A percentile compares a stretch with the other conserved stretches of the same genome.
phyloP scores from a whole-genome alignment of 2,113 vertebrate species.

The Crocuta crocuta region DNA sequence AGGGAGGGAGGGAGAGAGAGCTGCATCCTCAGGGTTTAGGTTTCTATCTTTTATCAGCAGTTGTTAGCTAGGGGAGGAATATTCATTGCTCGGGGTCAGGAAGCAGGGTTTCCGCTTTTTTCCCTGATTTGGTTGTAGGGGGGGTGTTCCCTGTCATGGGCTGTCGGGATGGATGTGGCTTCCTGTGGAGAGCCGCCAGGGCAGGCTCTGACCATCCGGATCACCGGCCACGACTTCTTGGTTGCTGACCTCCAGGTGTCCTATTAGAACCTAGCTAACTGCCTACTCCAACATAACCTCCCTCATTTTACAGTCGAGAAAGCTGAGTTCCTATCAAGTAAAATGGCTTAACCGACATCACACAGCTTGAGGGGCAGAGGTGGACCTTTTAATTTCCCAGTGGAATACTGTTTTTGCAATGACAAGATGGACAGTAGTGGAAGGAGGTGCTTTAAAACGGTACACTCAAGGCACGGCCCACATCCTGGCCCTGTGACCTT shows the following conservation, averaged over 20 bases:
- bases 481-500: background rate
- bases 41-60: background rate
- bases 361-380: background rate
- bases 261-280: too few species aligned
- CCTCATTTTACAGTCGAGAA: background rate
- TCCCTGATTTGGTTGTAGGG: background rate
- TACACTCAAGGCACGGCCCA: too few species aligned
- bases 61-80: background rate
- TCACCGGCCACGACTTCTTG: background rate
- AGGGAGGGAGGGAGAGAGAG: too few species aligned
- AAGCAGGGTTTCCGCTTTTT: background rate
- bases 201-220: background rate
- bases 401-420: background rate
- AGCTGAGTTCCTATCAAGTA: background rate
- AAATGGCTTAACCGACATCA: background rate
- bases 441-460: background rate
- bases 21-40: background rate
- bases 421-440: background rate
- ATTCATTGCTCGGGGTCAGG: background rate
- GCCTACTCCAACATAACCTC: background rate
- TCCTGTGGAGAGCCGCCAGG: background rate
- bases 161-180: background rate
- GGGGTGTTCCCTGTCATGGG: background rate
- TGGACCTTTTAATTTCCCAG: background rate
- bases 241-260: background rate